Conservation (phyloP, 2,113 vertebrate genomes). For the Sminthopsis crassicaudata region DNA sequence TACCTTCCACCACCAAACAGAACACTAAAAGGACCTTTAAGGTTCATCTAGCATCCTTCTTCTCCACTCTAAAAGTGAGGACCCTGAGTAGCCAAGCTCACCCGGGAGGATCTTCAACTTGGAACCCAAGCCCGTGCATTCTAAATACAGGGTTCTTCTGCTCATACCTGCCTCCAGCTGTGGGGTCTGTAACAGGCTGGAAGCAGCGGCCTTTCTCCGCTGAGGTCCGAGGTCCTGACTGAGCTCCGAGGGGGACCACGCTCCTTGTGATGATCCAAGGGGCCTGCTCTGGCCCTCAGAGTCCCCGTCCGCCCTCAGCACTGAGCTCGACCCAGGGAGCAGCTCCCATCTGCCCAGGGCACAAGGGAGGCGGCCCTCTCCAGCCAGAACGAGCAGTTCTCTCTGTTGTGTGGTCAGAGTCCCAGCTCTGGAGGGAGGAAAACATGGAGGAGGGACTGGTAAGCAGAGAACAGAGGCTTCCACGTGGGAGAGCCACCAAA, state of each 20-base stretch:
- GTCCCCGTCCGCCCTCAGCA: background rate
- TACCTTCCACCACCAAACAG: background rate
- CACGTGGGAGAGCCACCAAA: background rate
- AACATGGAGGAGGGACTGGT: constrained; percentile 1
- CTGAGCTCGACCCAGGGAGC: background rate
- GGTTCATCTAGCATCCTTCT: background rate
- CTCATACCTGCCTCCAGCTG: background rate
- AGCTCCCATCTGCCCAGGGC: background rate
- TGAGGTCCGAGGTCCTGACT: background rate
- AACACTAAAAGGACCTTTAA: background rate
- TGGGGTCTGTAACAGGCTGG: background rate
- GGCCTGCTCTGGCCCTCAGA: too few relatives aligned
- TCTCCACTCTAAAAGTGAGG: background rate
- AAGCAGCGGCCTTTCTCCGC: background rate
- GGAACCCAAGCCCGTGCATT: background rate
- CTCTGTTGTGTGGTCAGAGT: background rate
- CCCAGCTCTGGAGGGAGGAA: background rate
- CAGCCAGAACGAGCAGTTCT: background rate
- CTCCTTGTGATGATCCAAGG: background rate
- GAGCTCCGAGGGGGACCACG: background rate
- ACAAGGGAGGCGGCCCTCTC: background rate
- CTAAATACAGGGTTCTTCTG: background rate
- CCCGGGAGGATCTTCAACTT: background rate
- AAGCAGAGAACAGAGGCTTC: background rate
- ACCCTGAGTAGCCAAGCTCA: background rate